Percentiles rank a stretch among this genome's conserved stretches.
phyloP scores from a whole-genome alignment of 1,140 invertebrate genomes.

The Nephila pilipes region DNA sequence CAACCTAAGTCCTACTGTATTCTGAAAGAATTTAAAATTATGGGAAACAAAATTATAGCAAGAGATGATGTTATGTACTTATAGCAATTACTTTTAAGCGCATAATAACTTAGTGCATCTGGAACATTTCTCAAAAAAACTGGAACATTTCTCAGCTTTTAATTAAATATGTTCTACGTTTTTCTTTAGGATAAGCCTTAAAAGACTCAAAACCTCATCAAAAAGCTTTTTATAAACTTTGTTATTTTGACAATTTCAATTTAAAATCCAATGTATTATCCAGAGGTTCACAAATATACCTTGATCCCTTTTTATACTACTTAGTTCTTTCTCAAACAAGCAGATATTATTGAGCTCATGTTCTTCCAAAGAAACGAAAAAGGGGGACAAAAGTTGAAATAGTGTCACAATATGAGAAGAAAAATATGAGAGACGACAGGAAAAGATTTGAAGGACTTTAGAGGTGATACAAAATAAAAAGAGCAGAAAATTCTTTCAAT shows the following conservation, averaged over 20 bases:
- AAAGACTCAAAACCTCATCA: too few relatives aligned
- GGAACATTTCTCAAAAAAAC: too few relatives aligned
- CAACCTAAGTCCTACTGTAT: too few relatives aligned
- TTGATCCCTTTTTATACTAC: neutral
- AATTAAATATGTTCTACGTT: too few relatives aligned
- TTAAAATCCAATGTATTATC: neutral
- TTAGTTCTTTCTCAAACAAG: neutral
- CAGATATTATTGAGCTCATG: neutral
- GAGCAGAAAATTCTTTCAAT: conserved; percentile 49
- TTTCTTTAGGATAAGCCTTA: too few relatives aligned
- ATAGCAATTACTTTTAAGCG: too few relatives aligned
- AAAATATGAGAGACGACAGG: conserved; percentile 19
- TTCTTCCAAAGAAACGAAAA: conserved; percentile 1
- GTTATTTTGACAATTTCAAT: neutral
- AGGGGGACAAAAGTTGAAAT: neutral
- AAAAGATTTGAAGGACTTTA: conserved; percentile 41
- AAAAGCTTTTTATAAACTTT: too few relatives aligned
- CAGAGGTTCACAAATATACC: neutral
- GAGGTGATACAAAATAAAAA: conserved; percentile 22
- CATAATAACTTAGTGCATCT: too few relatives aligned
- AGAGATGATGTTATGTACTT: too few relatives aligned
- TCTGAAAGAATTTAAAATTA: too few relatives aligned
- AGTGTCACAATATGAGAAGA: neutral
- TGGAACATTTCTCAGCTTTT: too few relatives aligned
- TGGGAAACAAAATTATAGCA: too few relatives aligned